phyloP scores from a whole-genome alignment of 2,888 invertebrate species.

The Mactromeris polynyma region DNA sequence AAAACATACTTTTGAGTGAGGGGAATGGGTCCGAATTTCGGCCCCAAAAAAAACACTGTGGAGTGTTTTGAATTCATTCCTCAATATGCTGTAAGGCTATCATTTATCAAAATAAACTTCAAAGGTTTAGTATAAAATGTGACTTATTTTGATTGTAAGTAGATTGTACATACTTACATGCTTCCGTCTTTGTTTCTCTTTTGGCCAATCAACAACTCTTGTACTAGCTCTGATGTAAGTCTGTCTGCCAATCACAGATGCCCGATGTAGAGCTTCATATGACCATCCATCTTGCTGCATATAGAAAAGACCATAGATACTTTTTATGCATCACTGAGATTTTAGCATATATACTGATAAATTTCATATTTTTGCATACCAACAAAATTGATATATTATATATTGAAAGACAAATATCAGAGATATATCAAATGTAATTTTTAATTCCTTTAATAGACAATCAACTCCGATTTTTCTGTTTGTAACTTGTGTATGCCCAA shows the following conservation, averaged over 20 bases:
- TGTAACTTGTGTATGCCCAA: too few species aligned
- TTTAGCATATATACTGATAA: neutral
- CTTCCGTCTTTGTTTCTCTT: neutral
- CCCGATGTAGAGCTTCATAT: neutral
- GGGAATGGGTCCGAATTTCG: too few species aligned
- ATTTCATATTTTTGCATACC: neutral
- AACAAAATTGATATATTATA: too few species aligned
- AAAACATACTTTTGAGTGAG: too few species aligned
- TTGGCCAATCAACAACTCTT: constrained; percentile 22
- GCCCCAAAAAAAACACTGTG: too few species aligned
- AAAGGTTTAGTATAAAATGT: neutral
- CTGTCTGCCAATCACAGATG: neutral
- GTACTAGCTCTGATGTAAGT: constrained; percentile 16
- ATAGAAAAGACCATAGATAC: neutral
- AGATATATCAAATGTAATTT: neutral
- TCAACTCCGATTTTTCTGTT: neutral
- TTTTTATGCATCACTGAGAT: too few species aligned
- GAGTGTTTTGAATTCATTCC: neutral
- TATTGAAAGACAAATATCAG: too few species aligned
- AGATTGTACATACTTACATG: neutral
- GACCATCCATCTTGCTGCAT: neutral
- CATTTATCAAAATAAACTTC: neutral
- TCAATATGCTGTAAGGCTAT: too few species aligned
- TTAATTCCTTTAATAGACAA: neutral
- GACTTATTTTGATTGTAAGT: neutral